Evolutionary conservation across 2,888 invertebrate genomes (phyloP).

Genomic region (Silvanus unidentatus): DNA sequence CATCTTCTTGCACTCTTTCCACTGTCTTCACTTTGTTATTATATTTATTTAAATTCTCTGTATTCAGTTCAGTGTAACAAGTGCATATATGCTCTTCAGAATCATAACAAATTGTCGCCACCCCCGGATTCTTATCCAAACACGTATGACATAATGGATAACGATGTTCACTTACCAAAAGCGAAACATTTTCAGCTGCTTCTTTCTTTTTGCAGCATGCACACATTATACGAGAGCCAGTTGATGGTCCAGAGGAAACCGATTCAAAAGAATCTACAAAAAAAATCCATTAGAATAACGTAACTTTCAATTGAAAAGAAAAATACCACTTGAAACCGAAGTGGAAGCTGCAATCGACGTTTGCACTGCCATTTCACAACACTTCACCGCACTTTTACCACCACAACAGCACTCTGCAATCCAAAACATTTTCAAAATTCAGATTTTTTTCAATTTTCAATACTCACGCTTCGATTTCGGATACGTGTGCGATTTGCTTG

Average conservation of each 20-base stretch:
- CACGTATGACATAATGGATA: slow-evolving; percentile 24
- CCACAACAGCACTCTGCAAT: too few species aligned
- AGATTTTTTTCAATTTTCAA: too few species aligned
- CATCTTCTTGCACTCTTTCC: not conserved
- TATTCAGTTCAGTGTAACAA: slow-evolving; percentile 20
- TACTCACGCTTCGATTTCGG: too few species aligned
- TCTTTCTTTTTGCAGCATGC: slow-evolving; percentile 24
- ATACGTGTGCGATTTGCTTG: too few species aligned
- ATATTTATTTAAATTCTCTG: slow-evolving; percentile 18
- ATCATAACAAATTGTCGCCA: slow-evolving; percentile 17
- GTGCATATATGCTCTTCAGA: slow-evolving; percentile 21
- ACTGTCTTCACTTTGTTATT: slow-evolving; percentile 19
- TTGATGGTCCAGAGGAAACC: not conserved
- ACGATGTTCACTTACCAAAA: slow-evolving; percentile 14
- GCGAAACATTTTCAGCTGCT: slow-evolving; percentile 15
- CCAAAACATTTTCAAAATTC: too few species aligned
- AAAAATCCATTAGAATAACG: too few species aligned
- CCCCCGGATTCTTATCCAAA: slow-evolving; percentile 15
- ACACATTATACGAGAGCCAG: slow-evolving; percentile 16
- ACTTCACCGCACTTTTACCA: too few species aligned
- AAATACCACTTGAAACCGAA: too few species aligned
- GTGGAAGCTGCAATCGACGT: too few species aligned
- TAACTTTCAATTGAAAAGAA: too few species aligned
- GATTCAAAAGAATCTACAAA: not conserved
- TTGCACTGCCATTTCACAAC: too few species aligned